These are phyloP conservation scores for Pyrrhia umbra DNA, from an alignment of 2,888 invertebrate species.

Conservation along the genomic window DNA sequence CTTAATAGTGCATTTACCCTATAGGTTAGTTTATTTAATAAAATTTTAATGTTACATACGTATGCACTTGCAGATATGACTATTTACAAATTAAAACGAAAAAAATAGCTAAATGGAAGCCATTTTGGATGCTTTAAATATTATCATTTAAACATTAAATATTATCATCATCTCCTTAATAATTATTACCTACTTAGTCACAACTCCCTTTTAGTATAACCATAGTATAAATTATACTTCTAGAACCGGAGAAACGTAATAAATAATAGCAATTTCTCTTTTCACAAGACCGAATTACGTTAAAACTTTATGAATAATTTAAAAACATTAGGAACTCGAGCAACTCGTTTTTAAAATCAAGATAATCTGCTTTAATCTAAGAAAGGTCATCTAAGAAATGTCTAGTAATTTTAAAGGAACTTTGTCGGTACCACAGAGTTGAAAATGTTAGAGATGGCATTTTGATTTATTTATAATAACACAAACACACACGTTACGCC, in stretches of 20 bases:
- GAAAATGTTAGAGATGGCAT: neutral
- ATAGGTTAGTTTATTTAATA: too few species aligned
- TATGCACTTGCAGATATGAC: too few species aligned
- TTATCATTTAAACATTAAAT: too few species aligned
- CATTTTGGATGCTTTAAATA: too few species aligned
- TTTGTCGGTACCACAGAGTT: conserved; percentile 13
- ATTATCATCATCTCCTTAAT: too few species aligned
- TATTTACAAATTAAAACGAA: too few species aligned
- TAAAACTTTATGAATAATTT: conserved; percentile 32
- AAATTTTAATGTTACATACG: too few species aligned
- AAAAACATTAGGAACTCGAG: conserved; percentile 23
- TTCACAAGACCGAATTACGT: conserved; percentile 20
- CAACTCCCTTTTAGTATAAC: neutral
- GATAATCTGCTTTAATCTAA: conserved; percentile 41
- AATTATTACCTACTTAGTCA: too few species aligned
- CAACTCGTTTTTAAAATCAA: conserved; percentile 40
- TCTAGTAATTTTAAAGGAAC: conserved; percentile 46
- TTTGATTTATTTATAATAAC: neutral
- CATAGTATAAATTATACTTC: neutral
- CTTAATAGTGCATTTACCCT: too few species aligned
- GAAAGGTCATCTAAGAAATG: conserved; percentile 43
- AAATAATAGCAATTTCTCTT: conserved; percentile 26
- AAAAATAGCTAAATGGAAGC: too few species aligned
- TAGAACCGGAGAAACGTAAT: conserved; percentile 8
- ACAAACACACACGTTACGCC: too few species aligned